These are phyloP conservation scores for Blastomussa wellsi DNA, from an alignment of 92 coral and sea anemone species.

Conservation along the genomic window DNA sequence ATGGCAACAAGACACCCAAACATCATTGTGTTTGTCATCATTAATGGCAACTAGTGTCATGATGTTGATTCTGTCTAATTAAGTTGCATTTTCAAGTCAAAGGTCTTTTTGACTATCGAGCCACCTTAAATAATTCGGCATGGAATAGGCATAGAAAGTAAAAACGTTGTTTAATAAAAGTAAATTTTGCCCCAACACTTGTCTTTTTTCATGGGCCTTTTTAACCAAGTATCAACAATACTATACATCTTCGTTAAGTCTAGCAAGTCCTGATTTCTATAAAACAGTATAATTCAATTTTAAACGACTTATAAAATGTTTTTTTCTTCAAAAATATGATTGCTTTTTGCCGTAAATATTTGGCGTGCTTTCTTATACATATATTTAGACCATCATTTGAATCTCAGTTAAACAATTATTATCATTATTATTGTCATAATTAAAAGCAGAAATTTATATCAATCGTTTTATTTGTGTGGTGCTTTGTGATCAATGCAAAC, in stretches of 20 bases:
- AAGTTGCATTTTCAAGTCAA: no score
- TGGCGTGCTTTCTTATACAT: conserved; percentile 25
- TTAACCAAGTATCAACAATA: neutral
- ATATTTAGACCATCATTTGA: conserved; percentile 13
- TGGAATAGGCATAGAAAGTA: conserved; percentile 18
- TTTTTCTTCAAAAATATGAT: conserved; percentile 17
- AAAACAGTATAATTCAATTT: conserved; percentile 30
- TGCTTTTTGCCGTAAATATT: conserved; percentile 24
- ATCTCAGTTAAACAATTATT: conserved; percentile 15
- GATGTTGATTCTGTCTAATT: no score
- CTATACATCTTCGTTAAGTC: conserved; percentile 9
- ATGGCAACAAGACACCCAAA: no score
- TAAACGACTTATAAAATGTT: conserved; percentile 4
- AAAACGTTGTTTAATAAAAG: conserved; percentile 28
- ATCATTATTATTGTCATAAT: neutral
- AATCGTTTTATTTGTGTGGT: conserved; percentile 36
- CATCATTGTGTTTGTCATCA: no score
- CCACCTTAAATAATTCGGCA: conserved; percentile 16
- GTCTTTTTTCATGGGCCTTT: conserved; percentile 18
- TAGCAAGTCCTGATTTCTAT: conserved; percentile 25
- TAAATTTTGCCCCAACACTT: conserved; percentile 21
- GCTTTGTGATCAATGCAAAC: conserved; percentile 33
- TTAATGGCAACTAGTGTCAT: no score
- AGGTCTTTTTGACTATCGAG: no score
- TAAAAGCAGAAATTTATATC: conserved; percentile 28